Conservation (phyloP, 2,113 vertebrate species). For the Chlorodrepanis virens region DNA sequence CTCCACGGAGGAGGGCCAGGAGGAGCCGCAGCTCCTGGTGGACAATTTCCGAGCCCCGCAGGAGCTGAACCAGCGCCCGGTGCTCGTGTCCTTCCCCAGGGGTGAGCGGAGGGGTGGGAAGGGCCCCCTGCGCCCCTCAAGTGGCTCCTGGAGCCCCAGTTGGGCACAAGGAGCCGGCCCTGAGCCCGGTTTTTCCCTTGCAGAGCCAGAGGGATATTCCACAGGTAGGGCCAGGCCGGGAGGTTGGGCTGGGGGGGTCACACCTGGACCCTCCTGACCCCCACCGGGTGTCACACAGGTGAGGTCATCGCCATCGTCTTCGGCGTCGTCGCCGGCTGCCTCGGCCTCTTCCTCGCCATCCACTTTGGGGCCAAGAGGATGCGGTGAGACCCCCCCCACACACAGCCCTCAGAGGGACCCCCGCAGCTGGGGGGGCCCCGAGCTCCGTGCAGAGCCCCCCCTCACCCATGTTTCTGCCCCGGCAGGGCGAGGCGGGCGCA, state of each 20-base stretch:
- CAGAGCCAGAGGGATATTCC: background rate
- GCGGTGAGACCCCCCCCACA: slow-evolving; percentile 42
- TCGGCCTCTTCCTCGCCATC: slow-evolving; percentile 27
- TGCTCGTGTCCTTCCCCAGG: slow-evolving; percentile 58
- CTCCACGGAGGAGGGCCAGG: background rate
- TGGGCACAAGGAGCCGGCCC: accelerated
- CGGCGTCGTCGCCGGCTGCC: slow-evolving; percentile 33
- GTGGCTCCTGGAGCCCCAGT: accelerated
- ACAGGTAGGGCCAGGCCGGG: background rate
- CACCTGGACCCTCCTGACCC: background rate
- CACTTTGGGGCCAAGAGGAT: slow-evolving; percentile 49
- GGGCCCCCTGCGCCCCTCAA: accelerated
- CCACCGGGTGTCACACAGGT: background rate
- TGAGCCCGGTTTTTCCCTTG: background rate
- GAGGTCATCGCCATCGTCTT: slow-evolving; percentile 60
- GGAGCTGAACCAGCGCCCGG: slow-evolving; percentile 56
- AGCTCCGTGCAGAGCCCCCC: too few relatives aligned
- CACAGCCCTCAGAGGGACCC: accelerated
- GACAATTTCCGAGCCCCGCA: slow-evolving; percentile 66
- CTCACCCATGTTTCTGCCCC: background rate
- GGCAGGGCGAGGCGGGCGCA: background rate
- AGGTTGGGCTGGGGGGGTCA: background rate
- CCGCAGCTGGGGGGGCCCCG: accelerated
- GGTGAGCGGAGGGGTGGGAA: slow-evolving; percentile 5
- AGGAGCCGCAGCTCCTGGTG: background rate